Base-by-base conservation (phyloP, 1,140 invertebrate species). In the Drosophila lowei region DNA sequence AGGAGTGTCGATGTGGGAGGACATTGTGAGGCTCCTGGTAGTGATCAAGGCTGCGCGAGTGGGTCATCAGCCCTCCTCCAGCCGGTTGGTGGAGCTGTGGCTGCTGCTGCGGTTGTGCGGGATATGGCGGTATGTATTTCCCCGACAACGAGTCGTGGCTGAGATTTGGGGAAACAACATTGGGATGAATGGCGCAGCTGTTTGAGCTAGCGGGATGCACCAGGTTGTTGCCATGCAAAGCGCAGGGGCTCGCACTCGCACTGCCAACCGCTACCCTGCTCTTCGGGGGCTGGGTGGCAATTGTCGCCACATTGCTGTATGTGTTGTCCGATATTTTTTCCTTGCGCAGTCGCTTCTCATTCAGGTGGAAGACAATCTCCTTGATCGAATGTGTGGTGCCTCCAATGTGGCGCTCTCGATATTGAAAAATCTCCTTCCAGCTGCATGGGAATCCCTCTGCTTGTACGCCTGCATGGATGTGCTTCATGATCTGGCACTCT, bases 401-500 rank as follows among this genome's bases (percentile, higher is more conserved):
- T 59, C 95, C 94, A n/a, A 94, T 92, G 62, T 94, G 92, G 21
- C 92, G 93, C 74, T 95, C 93, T 1, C 95, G 92, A 89, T 94
- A 94, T 47, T 94, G 92, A 54, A 95, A 89, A 6, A 96, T 93
- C 61, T 96, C 95, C 18, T 93, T 74, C 94, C 95, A 96, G 2
- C 93, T 93, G 56, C 94, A 90, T 25, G n/a, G 77, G 4, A 89
- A 73, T 28, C 81, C 84, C 6, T 68, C 65, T 5, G 79, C 63
- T 6, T 56, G 57, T 0, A 91, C 50, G 1, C 79, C 85, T 1
- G 76, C 67, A 59, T 93, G 93, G 44, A 94, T 93, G 72, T 94
- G 92, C 15, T 93, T 93, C 91, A 95, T 93, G 78, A 95, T 94
- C 93, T 97, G 95, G 88, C 96, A 97, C 92, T 98, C 97, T 42